These are phyloP conservation scores for Dendropsophus ebraccatus DNA, from an alignment of 2,113 vertebrate genomes.

Conservation along the genomic window DNA sequence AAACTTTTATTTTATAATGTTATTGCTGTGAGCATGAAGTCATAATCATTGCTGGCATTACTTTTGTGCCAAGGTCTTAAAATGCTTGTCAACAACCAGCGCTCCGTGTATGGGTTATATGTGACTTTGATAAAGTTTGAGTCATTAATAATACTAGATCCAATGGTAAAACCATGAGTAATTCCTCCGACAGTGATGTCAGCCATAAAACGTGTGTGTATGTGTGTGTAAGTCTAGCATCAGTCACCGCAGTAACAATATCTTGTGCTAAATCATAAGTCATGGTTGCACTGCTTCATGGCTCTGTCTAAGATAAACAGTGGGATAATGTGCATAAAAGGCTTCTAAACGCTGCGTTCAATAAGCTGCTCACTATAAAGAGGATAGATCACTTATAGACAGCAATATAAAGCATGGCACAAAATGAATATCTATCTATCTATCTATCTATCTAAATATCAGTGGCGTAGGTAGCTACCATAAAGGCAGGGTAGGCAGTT, in stretches of 20 bases:
- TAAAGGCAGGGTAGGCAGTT: no score
- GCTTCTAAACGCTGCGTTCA: not conserved
- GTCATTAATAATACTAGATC: not conserved
- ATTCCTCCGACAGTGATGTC: not conserved
- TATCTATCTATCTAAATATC: no score
- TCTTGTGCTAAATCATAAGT: not conserved
- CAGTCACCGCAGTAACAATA: not conserved
- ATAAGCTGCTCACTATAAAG: not conserved
- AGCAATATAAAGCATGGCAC: not conserved
- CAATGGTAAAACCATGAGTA: not conserved
- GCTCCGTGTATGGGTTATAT: not conserved
- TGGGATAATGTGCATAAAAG: not conserved
- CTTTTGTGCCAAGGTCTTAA: not conserved
- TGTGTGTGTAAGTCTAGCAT: conserved; percentile 3
- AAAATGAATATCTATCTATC: no score
- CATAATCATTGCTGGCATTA: not conserved
- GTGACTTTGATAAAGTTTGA: not conserved
- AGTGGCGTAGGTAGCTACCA: no score
- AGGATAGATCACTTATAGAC: not conserved
- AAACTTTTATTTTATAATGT: no score
- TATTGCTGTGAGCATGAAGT: not conserved
- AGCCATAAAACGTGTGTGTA: not conserved
- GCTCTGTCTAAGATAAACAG: conserved; percentile 7
- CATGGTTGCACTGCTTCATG: not conserved
- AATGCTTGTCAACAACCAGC: conserved; percentile 2